Conservation (phyloP, 2,888 invertebrate species). For the Lepidocyrtinus sp. region DNA sequence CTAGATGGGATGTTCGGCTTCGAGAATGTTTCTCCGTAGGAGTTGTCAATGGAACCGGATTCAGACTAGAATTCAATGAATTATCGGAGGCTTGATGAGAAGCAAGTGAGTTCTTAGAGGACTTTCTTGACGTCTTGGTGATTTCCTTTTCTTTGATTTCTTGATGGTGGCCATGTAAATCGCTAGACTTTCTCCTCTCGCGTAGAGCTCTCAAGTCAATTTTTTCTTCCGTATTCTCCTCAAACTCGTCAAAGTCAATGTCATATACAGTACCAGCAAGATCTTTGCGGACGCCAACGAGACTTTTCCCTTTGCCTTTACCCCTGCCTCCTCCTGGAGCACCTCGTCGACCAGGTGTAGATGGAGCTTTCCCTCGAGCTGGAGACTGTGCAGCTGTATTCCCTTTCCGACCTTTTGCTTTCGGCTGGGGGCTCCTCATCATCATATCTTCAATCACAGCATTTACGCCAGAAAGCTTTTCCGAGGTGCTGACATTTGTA, state of each 20-base stretch:
- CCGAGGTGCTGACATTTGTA: constrained; percentile 22
- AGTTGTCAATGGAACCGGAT: constrained; percentile 25
- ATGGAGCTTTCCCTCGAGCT: constrained; percentile 44
- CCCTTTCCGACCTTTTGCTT: constrained; percentile 44
- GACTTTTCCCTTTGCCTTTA: constrained; percentile 73
- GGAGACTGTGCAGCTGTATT: constrained; percentile 56
- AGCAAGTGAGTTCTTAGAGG: constrained; percentile 7
- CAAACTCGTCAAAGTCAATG: constrained; percentile 86
- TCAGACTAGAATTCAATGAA: constrained; percentile 34
- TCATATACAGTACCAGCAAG: constrained; percentile 84
- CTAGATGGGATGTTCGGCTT: neutral
- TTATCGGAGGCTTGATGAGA: neutral
- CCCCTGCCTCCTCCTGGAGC: constrained; percentile 75
- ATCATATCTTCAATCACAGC: constrained; percentile 55
- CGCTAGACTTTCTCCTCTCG: constrained; percentile 68
- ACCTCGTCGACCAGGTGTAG: constrained; percentile 46
- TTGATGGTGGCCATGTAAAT: constrained; percentile 53
- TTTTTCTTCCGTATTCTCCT: constrained; percentile 77
- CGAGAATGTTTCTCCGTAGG: constrained; percentile 26
- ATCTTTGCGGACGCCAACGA: constrained; percentile 68
- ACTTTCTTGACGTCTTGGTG: constrained; percentile 14
- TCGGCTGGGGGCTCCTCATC: constrained; percentile 20
- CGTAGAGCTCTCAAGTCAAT: constrained; percentile 68
- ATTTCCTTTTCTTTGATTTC: constrained; percentile 26
- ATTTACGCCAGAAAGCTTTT: constrained; percentile 51